These are phyloP conservation scores for Perdita meconis DNA, from an alignment of 2,888 invertebrate genomes.

Conservation along the genomic window DNA sequence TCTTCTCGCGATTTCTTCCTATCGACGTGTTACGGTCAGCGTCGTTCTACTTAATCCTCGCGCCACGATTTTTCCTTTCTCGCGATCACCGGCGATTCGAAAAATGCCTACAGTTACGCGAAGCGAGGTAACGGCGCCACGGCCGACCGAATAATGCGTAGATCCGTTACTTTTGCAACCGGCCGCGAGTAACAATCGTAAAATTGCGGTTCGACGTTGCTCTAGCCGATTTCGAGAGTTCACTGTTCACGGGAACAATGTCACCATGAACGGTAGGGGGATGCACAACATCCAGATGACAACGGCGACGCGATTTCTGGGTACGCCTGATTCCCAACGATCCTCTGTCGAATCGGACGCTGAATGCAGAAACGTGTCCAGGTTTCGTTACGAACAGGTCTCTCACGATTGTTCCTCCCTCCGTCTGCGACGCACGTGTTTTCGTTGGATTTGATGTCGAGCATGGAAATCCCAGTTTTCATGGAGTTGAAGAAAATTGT, in stretches of 20 bases:
- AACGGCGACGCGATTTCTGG: constrained; percentile 27
- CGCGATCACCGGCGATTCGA: constrained; percentile 28
- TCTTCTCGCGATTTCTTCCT: no score
- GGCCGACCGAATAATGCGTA: constrained; percentile 55
- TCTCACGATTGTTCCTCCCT: constrained; percentile 1
- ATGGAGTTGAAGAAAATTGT: not conserved
- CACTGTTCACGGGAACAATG: constrained; percentile 49
- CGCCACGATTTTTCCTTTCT: constrained; percentile 27
- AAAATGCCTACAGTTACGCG: constrained; percentile 61
- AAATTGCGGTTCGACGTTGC: constrained; percentile 31
- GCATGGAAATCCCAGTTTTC: not conserved
- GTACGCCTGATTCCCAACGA: constrained; percentile 16
- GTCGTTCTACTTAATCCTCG: constrained; percentile 30
- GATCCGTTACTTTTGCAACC: constrained; percentile 61
- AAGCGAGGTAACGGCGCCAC: constrained; percentile 59
- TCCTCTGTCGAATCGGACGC: constrained; percentile 1
- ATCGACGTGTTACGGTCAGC: not conserved
- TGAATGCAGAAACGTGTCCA: not conserved
- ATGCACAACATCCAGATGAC: constrained; percentile 31
- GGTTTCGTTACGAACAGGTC: not conserved
- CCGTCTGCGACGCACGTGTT: not conserved
- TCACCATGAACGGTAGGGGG: constrained; percentile 12
- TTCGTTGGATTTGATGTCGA: not conserved
- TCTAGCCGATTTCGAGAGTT: constrained; percentile 43
- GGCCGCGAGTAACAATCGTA: constrained; percentile 20